Percentiles rank a stretch among this genome's conserved stretches.
Conservation (phyloP, 2,797 vertebrate genomes). For the Chromis chromis region DNA sequence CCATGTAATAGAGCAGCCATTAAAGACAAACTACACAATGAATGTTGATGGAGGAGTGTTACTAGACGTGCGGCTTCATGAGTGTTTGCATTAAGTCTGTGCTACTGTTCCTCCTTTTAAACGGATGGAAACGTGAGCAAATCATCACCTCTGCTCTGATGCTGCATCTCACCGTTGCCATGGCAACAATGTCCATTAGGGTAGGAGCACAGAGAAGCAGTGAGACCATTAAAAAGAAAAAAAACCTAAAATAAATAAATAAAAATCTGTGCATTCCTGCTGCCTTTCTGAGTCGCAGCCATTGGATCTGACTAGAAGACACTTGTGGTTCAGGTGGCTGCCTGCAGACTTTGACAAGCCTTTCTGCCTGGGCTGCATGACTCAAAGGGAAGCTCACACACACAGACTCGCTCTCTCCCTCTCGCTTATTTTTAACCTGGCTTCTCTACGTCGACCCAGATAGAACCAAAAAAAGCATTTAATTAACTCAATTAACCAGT, state of each 20-base stretch:
- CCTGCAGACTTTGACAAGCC: constrained; percentile 33
- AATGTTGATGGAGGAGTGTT: not conserved
- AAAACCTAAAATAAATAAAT: constrained; percentile 57
- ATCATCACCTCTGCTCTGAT: constrained; percentile 57
- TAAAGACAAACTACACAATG: not conserved
- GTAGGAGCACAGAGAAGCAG: constrained; percentile 17
- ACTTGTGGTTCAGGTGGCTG: constrained; percentile 33
- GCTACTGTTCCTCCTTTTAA: constrained; percentile 18
- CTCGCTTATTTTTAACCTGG: constrained; percentile 63
- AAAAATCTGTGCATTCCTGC: constrained; percentile 32
- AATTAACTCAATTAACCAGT: constrained; percentile 51
- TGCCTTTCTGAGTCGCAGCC: constrained; percentile 20
- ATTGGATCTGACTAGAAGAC: constrained; percentile 31
- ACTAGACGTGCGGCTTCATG: not conserved
- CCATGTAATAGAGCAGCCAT: not conserved
- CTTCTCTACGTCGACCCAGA: constrained; percentile 62
- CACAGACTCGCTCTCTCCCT: constrained; percentile 6
- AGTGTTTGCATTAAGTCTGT: constrained; percentile 6
- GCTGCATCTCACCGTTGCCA: constrained; percentile 62
- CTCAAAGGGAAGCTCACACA: constrained; percentile 29
- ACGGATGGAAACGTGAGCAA: constrained; percentile 28
- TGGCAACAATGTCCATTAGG: constrained; percentile 61
- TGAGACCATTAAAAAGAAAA: constrained; percentile 33
- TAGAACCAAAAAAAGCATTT: constrained; percentile 50
- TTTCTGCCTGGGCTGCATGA: constrained; percentile 26